Evolutionary conservation across 2,113 vertebrate species (phyloP), one percentile per base, ranked within the genome.

Genomic region (Gambusia holbrooki): DNA sequence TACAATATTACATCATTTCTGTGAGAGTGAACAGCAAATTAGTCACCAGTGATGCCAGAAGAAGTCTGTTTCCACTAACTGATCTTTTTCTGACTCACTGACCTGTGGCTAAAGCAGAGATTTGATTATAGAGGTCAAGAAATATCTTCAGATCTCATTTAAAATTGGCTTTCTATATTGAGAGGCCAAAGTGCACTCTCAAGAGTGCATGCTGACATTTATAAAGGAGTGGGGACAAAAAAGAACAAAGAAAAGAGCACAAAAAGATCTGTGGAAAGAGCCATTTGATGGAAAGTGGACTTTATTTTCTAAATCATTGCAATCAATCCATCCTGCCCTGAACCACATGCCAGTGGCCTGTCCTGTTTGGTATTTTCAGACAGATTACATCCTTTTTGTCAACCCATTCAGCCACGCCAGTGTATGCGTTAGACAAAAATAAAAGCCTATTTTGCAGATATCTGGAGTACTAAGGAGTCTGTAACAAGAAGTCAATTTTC

Each of bases 111-210:
- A 37, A 33, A 60, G 65, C 1, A 32, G 45, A 70, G 81, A 45
- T 70, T 69, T 84, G 77, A 82, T 89, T 81, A 45, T 2, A 0
- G 58, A 5, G 45, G 66, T 42, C 42, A 69, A 54, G 72, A 68
- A 76, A 61, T 67, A 77, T 65, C 66, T 69, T 54, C 35, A 86
- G 89, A 86, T 91, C 81, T 89, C 81, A 91, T 91, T 89, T 91
- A 73, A 90, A 89, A 92, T 89, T 62, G 71, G 35, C 72, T 7
- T 54, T 4, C 28, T 77, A 71, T 76, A 82, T 84, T 79, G 62
- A 71, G 62, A 70, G 82, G 77, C 54, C 71, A 69, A 70, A n/a
- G 64, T 64, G 65, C 66, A 33, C 14, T 25, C 22, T 78, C 74
- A 73, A 37, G 45, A 13, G 51, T 58, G 51, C 51, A 58, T n/a